Percentiles rank a stretch among this genome's conserved stretches.
Evolutionary conservation across 2,113 vertebrate species (phyloP).

Genomic region (Forbesichthys agassizii): DNA sequence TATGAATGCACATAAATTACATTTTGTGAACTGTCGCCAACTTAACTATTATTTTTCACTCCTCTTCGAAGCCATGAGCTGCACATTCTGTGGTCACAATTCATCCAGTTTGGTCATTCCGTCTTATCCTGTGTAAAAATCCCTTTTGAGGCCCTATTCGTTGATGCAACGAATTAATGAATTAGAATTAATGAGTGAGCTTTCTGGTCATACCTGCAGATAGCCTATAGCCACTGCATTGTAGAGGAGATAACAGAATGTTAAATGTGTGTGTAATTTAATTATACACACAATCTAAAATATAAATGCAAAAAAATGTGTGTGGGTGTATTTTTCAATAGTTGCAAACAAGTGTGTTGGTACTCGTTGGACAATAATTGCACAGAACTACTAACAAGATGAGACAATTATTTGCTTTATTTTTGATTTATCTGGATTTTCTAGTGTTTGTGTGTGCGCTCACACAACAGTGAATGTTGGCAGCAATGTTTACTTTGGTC

Average conservation of each 20-base stretch:
- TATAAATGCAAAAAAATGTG: conserved; percentile 7
- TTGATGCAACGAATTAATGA: not conserved
- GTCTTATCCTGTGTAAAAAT: conserved; percentile 9
- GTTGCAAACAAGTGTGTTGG: conserved; percentile 53
- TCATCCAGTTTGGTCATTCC: not conserved
- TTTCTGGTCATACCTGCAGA: conserved; percentile 30
- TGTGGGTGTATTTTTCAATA: conserved; percentile 66
- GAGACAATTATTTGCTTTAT: conserved; percentile 31
- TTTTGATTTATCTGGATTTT: conserved; percentile 7
- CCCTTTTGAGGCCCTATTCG: conserved; percentile 2
- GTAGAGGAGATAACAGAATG: conserved; percentile 20
- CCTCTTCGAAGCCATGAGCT: conserved; percentile 46
- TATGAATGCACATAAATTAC: not conserved
- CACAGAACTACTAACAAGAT: conserved; percentile 71
- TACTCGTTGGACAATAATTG: conserved; percentile 72
- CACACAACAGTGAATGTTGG: no score
- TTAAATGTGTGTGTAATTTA: not conserved
- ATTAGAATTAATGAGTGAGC: conserved; percentile 2
- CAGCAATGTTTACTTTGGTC: no score
- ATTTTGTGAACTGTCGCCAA: not conserved
- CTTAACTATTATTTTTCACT: not conserved
- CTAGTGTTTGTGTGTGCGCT: not conserved
- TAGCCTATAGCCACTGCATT: conserved; percentile 30
- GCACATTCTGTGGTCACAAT: conserved; percentile 21
- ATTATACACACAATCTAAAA: conserved; percentile 25